phyloP scores from a whole-genome alignment of 1,140 invertebrate genomes.

The Phocides pigmalion region DNA sequence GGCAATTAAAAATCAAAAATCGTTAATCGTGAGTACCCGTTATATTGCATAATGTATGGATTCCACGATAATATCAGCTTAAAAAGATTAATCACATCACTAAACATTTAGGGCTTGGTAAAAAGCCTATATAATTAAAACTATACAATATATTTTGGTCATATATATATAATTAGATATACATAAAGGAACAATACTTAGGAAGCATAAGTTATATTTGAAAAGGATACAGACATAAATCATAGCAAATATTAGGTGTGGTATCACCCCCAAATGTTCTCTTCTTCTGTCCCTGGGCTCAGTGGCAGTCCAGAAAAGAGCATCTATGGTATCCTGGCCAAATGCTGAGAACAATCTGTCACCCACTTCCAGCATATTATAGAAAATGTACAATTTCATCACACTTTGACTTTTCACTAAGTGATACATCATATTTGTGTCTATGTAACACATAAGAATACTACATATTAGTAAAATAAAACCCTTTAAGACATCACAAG shows the following conservation, averaged over 20 bases:
- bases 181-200: no score
- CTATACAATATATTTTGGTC: no score
- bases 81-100: no score
- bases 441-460: conserved; percentile 94
- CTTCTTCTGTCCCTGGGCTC: conserved; percentile 93
- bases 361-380: conserved; percentile 99
- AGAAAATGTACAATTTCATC: conserved; percentile 99
- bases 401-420: conserved; percentile 99
- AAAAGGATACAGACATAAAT: conserved; percentile 98
- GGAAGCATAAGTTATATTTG: no score
- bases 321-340: conserved; percentile 99
- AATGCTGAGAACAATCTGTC: conserved; percentile 98
- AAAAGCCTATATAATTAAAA: no score
- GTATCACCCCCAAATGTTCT: conserved; percentile 93
- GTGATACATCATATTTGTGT: conserved; percentile 99
- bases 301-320: conserved; percentile 98
- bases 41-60: no score
- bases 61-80: no score
- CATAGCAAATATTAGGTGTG: conserved; percentile 95
- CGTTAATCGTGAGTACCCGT: no score
- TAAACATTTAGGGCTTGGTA: no score
- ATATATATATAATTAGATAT: no score
- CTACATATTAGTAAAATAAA: conserved; percentile 93
- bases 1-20: no score
- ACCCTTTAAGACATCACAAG: conserved; percentile 98